Percentiles rank a stretch among this genome's conserved stretches.
Conservation (phyloP, 2,888 invertebrate genomes). For the Tortrix viridana region DNA sequence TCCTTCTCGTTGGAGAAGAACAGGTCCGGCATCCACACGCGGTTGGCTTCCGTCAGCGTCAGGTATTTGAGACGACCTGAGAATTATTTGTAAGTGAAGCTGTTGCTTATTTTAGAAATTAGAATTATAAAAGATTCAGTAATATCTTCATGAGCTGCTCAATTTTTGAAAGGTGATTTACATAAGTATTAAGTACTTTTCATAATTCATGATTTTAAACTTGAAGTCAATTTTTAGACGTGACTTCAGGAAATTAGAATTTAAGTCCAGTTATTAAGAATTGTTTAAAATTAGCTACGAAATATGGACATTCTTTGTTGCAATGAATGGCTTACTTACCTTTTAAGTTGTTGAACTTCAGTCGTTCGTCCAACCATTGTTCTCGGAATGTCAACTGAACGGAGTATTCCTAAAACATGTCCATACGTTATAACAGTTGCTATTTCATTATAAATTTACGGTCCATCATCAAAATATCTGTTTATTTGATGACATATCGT, state of each 20-base stretch:
- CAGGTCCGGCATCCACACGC: constrained; percentile 99
- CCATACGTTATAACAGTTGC: constrained; percentile 30
- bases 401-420: constrained; percentile 94
- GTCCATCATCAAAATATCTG: neutral
- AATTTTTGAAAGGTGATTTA: too few species aligned
- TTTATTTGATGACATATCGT: neutral
- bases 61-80: constrained; percentile 94
- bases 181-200: too few species aligned
- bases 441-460: neutral
- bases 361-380: constrained; percentile 97
- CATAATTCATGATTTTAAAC: too few species aligned
- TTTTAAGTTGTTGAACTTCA: constrained; percentile 94
- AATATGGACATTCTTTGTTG: neutral
- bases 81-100: neutral
- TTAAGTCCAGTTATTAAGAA: too few species aligned
- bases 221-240: too few species aligned
- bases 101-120: neutral
- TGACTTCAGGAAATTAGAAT: too few species aligned
- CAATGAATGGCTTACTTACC: constrained; percentile 86
- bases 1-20: constrained; percentile 99
- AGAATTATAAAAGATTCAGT: too few species aligned
- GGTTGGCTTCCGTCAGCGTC: constrained; percentile 96
- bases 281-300: too few species aligned
- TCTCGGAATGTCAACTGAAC: constrained; percentile 98
- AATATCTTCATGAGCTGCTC: too few species aligned